Conservation (phyloP, 2,797 vertebrate species). For the Lepilemur septentrionalis region DNA sequence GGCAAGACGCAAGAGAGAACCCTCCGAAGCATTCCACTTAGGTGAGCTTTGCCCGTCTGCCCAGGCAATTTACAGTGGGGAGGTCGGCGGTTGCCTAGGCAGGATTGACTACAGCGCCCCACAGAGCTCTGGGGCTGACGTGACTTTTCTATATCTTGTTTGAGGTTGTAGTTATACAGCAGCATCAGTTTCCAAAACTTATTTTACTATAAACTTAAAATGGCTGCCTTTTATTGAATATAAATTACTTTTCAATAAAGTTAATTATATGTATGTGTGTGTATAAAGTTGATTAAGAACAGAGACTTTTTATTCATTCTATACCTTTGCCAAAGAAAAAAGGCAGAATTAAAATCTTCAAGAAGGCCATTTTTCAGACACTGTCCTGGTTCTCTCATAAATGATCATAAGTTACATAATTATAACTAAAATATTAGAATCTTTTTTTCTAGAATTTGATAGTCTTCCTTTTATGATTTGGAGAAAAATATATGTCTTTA, state of each 20-base stretch:
- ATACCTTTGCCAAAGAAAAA: neutral
- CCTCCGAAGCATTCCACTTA: too few species aligned
- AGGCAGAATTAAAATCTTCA: neutral
- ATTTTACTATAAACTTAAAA: neutral
- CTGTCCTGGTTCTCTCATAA: neutral
- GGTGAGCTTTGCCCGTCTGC: accelerated
- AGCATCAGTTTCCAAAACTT: neutral
- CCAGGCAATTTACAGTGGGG: neutral
- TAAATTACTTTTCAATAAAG: neutral
- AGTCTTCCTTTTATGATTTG: neutral
- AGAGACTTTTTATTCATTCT: neutral
- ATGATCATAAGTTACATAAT: neutral
- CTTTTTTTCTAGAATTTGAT: neutral
- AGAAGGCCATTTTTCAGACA: neutral
- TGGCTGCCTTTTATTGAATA: neutral
- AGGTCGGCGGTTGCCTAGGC: neutral
- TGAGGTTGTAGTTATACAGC: neutral
- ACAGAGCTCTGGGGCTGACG: too few species aligned
- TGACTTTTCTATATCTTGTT: neutral
- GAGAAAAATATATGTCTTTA: neutral
- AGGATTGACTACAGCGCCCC: neutral
- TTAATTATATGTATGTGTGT: neutral
- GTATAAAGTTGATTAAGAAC: neutral
- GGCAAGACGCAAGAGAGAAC: accelerated
- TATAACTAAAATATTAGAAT: neutral